Base-by-base conservation (phyloP, 2,888 invertebrate genomes). In the Argyresthia goedartella region DNA sequence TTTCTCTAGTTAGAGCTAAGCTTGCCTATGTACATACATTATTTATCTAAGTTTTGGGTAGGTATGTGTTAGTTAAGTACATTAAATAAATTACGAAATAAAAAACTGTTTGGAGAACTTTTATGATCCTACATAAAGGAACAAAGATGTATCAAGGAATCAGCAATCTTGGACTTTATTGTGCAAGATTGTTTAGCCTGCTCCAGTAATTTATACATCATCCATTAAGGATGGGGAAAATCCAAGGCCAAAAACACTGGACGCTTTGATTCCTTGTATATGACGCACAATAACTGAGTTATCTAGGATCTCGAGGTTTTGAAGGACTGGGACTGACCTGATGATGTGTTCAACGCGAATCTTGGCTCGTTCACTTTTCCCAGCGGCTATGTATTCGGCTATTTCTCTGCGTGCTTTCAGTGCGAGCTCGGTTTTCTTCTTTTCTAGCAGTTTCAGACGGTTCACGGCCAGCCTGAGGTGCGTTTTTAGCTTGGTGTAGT, bases 281-380 rank as follows among this genome's bases (percentile, higher is more conserved):
- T 25, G 25, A 25, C 25, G 25, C 25, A 25, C 6, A 25, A 4
- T 25, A 7, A 33, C 8, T 1, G 4, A 2, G 6, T 33, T 25
- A 16, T 10, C 1, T n/a, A 33, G 33, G 46, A 13, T 10, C 25
- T 46, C 11, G 33, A 9, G 3, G 25, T 25, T 25, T 25, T 4
- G 2, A 25, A 6, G 25, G 25, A 41, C n/a, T 1, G 48, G 39
- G 49, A 57, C 65, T 65, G 72, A 91, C 92, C 92, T 89, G 54
- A 99, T 98, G 54, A 99, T 99, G 66, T 98, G 96, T 80, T 99
- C 99, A 9, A 99, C 99, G 33, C 99, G 90, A 58, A 99, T 99
- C 76, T 96, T 95, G 0, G 99, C 99, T 59, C 95, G 87, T 80
- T 96, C 96, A 60, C 88, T 88, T 88, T 96, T 96, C 53, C 95